phyloP scores from a whole-genome alignment of 2,113 vertebrate genomes.

The Channa maculata region DNA sequence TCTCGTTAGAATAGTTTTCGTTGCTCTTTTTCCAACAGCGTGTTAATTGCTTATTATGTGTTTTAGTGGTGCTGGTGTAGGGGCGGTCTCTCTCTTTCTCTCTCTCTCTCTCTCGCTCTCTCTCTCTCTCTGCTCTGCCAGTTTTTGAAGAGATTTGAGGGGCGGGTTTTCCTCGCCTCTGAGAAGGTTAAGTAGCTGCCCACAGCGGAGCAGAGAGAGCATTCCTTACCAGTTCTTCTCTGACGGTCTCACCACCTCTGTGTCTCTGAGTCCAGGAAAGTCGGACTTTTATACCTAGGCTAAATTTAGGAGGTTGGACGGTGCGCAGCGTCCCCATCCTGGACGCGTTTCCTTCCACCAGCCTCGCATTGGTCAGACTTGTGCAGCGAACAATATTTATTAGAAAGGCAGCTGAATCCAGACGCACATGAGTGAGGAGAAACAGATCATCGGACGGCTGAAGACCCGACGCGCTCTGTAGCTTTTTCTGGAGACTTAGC shows the following conservation, averaged over 20 bases:
- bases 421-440: conserved; percentile 59
- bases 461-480: conserved; percentile 25
- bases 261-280: conserved; percentile 52
- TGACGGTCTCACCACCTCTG: conserved; percentile 9
- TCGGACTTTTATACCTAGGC: conserved; percentile 86
- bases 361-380: conserved; percentile 84
- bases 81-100: conserved; percentile 15
- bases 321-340: conserved; percentile 80
- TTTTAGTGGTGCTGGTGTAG: conserved; percentile 2
- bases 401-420: conserved; percentile 69
- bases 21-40: conserved; percentile 2
- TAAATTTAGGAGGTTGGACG: conserved; percentile 89
- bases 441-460: conserved; percentile 40
- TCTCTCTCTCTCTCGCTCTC: conserved; percentile 3
- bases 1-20: conserved; percentile 9
- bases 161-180: conserved; percentile 45
- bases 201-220: conserved; percentile 41
- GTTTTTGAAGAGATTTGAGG: conserved; percentile 69
- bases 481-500: conserved; percentile 36
- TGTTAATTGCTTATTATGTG: conserved; percentile 39
- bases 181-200: conserved; percentile 77
- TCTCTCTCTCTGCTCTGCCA: conserved; percentile 22
- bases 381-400: conserved; percentile 73
- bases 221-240: conserved; percentile 37
- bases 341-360: conserved; percentile 86